Percentiles rank a stretch among this genome's conserved stretches.
phyloP scores from a whole-genome alignment of 2,797 vertebrate species.

The Falco peregrinus region DNA sequence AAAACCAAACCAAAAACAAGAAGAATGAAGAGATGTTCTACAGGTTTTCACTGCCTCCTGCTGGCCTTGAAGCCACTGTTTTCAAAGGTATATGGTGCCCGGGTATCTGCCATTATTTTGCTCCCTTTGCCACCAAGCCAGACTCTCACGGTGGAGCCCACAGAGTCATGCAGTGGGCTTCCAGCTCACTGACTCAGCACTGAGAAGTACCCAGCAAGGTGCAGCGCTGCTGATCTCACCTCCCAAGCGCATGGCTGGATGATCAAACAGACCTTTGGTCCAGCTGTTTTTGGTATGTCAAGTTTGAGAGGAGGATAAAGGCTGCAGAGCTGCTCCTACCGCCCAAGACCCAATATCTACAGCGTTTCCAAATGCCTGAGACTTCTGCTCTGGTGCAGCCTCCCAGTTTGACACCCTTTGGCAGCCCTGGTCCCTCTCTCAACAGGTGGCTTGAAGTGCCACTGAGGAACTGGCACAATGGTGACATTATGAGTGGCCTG shows the following conservation, averaged over 20 bases:
- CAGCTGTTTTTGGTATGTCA: background rate
- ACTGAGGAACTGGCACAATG: rapidly evolving
- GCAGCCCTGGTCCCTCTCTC: background rate
- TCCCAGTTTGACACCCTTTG: background rate
- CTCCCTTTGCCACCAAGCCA: background rate
- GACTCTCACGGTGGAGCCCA: background rate
- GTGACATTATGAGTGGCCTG: background rate
- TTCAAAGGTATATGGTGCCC: background rate
- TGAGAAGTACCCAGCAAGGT: background rate
- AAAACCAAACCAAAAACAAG: background rate
- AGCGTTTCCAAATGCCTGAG: background rate
- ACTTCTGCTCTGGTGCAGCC: background rate
- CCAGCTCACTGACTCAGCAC: background rate
- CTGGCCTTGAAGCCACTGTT: background rate
- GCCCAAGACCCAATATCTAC: background rate
- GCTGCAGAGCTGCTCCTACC: background rate
- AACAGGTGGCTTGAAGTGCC: background rate
- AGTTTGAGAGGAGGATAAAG: background rate
- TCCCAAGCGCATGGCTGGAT: background rate
- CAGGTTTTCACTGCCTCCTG: slow-evolving; percentile 42
- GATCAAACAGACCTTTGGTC: slow-evolving; percentile 27
- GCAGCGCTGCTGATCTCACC: background rate
- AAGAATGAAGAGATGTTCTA: background rate
- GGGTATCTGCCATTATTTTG: background rate
- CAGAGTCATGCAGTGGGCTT: rapidly evolving